Evolutionary conservation across 1,140 invertebrate species (phyloP), one percentile per base, ranked within the genome.

Genomic region (Neomicropteryx cornuta): DNA sequence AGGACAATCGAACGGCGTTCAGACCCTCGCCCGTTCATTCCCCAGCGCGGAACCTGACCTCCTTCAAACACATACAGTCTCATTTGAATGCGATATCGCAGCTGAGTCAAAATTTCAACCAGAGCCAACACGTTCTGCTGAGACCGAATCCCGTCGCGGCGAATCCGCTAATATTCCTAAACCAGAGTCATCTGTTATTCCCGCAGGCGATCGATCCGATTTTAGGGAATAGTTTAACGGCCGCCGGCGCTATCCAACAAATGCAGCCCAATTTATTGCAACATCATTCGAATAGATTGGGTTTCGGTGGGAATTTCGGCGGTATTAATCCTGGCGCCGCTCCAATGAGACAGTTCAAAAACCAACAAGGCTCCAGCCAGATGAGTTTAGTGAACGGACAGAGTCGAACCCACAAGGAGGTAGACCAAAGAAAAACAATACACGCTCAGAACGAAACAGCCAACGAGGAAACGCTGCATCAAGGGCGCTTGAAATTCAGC

Each of bases 401-500:
- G n/a, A 27, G 24, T 8, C 24, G 24, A 27, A 27, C 8, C 8
- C 24, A 8, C n/a, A 27, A 27, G n/a, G n/a, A n/a, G n/a, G n/a
- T n/a, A n/a, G n/a, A n/a, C n/a, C n/a, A n/a, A n/a, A n/a, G 24
- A 8, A 27, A 27, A 27, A 27, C 8, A 27, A 27, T 8, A 27
- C 8, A 8, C 24, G 24, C 8, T 8, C 8, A 27, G 24, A 27
- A n/a, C 8, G 8, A 8, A 8, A 8, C 24, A 2, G 57, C 60
- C 5, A 55, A 60, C 23, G 59, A 61, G 24, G 58, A 64, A 39
- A 61, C 56, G 18, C 60, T 64, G 2, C 77, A 78, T 46, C 79
- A 79, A 39, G 66, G 69, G 8, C 73, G 71, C 44, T 59, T 92
- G 1, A 91, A 90, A 50, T 93, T 93, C 65, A 91, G 87, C 45